Conservation (phyloP, 2,113 vertebrate species). For the Forbesichthys papilliferus region DNA sequence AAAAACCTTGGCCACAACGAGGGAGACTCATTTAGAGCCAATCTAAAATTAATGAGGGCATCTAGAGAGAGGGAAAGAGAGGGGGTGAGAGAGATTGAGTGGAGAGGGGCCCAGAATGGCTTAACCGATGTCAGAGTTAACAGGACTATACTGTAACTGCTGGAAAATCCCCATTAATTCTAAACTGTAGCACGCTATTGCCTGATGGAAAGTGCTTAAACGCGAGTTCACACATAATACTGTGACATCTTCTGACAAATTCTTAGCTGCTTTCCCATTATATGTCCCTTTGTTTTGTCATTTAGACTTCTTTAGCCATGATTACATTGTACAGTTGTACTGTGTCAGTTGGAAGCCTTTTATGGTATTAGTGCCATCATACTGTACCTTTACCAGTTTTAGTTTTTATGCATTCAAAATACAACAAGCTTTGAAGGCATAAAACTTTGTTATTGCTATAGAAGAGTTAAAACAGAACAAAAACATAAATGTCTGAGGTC, state of each 20-base stretch:
- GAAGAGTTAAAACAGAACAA: too few relatives aligned
- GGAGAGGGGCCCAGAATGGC: conserved; percentile 54
- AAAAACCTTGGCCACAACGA: conserved; percentile 68
- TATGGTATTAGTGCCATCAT: background rate
- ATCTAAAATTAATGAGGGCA: conserved; percentile 79
- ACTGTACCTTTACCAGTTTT: background rate
- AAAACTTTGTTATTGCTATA: too few relatives aligned
- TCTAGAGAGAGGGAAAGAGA: conserved; percentile 57
- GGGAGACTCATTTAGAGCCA: conserved; percentile 77
- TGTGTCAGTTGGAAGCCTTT: conserved; percentile 21
- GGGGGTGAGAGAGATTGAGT: background rate
- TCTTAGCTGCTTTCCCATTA: conserved; percentile 35
- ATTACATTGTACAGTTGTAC: background rate
- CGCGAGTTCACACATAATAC: conserved; percentile 45
- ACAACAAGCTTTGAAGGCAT: too few relatives aligned
- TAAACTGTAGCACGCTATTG: conserved; percentile 50
- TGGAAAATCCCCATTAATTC: conserved; percentile 68
- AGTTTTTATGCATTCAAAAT: too few relatives aligned
- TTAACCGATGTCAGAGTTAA: conserved; percentile 68
- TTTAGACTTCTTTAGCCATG: background rate
- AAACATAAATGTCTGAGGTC: too few relatives aligned
- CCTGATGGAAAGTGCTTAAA: conserved; percentile 46
- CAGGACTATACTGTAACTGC: conserved; percentile 71
- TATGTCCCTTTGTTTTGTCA: conserved; percentile 26
- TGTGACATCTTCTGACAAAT: conserved; percentile 27